These are phyloP conservation scores for Dicrostonyx torquatus DNA, from an alignment of 2,797 vertebrate genomes.

Conservation along the genomic window DNA sequence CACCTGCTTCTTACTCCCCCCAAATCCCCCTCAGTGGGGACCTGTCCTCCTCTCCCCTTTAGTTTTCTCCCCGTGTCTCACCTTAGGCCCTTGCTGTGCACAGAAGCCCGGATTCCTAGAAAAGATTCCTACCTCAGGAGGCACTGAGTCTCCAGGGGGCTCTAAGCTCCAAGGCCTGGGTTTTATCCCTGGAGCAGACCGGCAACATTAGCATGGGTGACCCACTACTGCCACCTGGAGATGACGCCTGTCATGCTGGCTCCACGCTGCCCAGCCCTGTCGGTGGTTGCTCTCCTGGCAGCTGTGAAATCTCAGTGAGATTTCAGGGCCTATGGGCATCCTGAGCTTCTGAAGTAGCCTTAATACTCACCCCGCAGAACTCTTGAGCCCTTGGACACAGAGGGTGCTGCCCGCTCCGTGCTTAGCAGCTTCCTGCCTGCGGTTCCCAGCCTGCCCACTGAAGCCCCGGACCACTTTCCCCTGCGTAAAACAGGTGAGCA, in stretches of 20 bases:
- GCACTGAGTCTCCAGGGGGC: background rate
- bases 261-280: background rate
- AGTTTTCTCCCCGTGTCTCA: background rate
- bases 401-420: constrained; percentile 86
- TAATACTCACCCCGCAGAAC: constrained; percentile 85
- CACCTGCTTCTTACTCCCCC: background rate
- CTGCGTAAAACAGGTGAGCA: constrained; percentile 93
- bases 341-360: background rate
- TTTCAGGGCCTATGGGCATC: background rate
- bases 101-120: background rate
- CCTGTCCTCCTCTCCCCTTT: background rate
- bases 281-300: background rate
- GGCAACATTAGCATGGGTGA: background rate
- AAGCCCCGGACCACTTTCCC: constrained; percentile 91
- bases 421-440: constrained; percentile 88
- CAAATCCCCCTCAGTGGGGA: background rate
- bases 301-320: background rate
- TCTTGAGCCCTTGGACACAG: constrained; percentile 90
- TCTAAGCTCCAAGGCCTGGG: background rate
- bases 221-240: constrained; percentile 63
- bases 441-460: constrained; percentile 85
- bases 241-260: background rate
- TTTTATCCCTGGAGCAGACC: background rate
- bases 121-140: background rate
- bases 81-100: background rate